These are phyloP conservation scores for Acanthisitta chloris DNA, from an alignment of 2,113 vertebrate species.

Conservation along the genomic window DNA sequence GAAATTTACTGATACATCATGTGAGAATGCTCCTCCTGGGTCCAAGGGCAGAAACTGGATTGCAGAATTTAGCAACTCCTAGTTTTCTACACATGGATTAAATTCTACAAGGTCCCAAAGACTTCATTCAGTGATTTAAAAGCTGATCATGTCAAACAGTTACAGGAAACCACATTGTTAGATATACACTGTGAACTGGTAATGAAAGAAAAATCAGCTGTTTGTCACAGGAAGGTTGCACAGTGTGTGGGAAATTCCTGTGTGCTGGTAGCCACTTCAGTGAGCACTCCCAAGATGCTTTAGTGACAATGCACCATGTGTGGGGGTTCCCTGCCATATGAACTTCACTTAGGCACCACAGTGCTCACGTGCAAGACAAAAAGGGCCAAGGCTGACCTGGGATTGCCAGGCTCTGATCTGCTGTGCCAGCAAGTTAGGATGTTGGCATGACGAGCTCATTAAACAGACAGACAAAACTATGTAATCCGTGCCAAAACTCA, in stretches of 20 bases:
- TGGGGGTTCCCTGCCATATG: background rate
- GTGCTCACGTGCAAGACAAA: background rate
- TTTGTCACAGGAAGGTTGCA: background rate
- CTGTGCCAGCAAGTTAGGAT: background rate
- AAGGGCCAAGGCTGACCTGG: background rate
- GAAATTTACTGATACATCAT: constrained; percentile 1
- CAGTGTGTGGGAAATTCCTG: background rate
- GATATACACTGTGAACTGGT: background rate
- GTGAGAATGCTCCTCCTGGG: background rate
- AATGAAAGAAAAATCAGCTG: background rate
- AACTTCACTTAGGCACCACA: background rate
- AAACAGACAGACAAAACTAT: background rate
- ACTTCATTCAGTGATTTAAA: background rate
- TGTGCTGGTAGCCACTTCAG: background rate
- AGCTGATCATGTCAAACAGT: background rate
- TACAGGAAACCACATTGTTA: background rate
- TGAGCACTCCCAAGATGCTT: background rate
- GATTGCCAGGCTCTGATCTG: background rate
- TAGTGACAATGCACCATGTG: background rate
- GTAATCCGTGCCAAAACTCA: background rate
- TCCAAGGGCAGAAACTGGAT: background rate
- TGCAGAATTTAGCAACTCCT: background rate
- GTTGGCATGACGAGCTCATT: background rate
- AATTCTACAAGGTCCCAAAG: background rate
- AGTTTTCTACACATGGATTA: background rate